Base-by-base conservation (phyloP, 2,888 invertebrate genomes). In the Agonum fuliginosum region DNA sequence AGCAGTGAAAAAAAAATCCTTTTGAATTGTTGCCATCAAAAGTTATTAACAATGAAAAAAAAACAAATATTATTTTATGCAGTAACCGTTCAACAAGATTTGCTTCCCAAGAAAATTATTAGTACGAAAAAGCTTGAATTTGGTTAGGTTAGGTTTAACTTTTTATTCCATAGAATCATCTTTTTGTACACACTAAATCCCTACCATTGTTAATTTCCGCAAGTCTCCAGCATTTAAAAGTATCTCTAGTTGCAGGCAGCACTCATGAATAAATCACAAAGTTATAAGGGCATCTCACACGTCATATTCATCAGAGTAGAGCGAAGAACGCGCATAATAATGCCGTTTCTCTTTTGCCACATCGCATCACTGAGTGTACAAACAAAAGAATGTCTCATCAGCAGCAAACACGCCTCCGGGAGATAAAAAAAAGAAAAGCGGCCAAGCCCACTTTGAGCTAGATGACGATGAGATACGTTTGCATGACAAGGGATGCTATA, bases 361-460 rank as follows among this genome's bases (percentile, higher is more conserved):
- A 10, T 22, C 65, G 48, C 14, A 62, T 17, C 27, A 20, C n/a
- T 3, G 22, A 41, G 27, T 41, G 41, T 67, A 71, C 30, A 71
- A 51, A 71, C 71, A 71, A 71, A 71, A 71, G 71, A 71, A 46
- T 71, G 71, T 41, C 71, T 71, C 71, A 71, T 71, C 71, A 71
- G 71, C 30, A 30, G 20, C 48, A 71, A 46, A 71, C 71, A 67
- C 67, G 67, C 67, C 54, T 54, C 24, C 10, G 6, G 37, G 30
- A 34, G 14, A 65, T 65, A 34, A 19, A 65, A 65, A 34, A 65
- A 17, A 65, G 17, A 65, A 65, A 51, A 19, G 22, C 19, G 3
- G 8, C 62, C 30, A 62, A 12, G 34, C 62, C 30, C 37, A 17
- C 62, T 22, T 54, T n/a, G 54, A 54, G 19, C 22, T 12, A 20